Evolutionary conservation across 2,113 vertebrate species (phyloP).

Genomic region (Ardeotis arabs): DNA sequence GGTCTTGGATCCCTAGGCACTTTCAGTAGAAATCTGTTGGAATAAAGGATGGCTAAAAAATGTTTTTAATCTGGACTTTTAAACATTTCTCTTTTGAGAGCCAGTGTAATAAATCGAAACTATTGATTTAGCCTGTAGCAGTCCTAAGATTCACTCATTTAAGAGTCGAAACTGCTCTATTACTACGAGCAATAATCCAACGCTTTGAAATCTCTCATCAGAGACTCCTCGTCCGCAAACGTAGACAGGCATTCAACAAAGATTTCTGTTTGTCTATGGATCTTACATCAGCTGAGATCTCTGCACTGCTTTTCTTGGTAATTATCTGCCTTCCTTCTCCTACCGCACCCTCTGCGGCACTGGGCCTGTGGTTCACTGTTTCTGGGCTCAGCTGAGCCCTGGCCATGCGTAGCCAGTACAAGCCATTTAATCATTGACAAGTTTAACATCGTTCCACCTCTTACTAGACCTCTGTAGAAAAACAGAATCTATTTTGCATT

Average conservation of each 20-base stretch:
- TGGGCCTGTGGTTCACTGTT: neutral
- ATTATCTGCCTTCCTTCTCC: neutral
- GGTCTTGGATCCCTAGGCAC: conserved; percentile 11
- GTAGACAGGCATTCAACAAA: neutral
- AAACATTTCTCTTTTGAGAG: conserved; percentile 63
- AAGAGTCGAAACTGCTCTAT: neutral
- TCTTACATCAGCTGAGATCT: neutral
- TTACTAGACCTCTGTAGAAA: neutral
- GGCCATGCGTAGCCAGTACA: accelerated
- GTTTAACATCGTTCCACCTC: neutral
- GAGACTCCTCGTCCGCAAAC: neutral
- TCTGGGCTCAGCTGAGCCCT: neutral
- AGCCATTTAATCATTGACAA: neutral
- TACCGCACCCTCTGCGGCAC: neutral
- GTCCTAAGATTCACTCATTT: conserved; percentile 8
- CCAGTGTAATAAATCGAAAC: conserved; percentile 42
- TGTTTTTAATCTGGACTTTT: conserved; percentile 52
- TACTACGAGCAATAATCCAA: conserved; percentile 15
- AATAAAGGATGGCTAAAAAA: conserved; percentile 63
- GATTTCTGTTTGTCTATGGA: neutral
- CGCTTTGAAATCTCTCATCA: conserved; percentile 30
- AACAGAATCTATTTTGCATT: neutral
- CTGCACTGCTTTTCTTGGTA: neutral
- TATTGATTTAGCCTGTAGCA: conserved; percentile 56
- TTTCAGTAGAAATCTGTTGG: conserved; percentile 35